Percentiles rank a stretch among this genome's conserved stretches.
These are phyloP conservation scores for Nothobranchius kuhntae DNA, from an alignment of 2,113 vertebrate species.

Conservation along the genomic window DNA sequence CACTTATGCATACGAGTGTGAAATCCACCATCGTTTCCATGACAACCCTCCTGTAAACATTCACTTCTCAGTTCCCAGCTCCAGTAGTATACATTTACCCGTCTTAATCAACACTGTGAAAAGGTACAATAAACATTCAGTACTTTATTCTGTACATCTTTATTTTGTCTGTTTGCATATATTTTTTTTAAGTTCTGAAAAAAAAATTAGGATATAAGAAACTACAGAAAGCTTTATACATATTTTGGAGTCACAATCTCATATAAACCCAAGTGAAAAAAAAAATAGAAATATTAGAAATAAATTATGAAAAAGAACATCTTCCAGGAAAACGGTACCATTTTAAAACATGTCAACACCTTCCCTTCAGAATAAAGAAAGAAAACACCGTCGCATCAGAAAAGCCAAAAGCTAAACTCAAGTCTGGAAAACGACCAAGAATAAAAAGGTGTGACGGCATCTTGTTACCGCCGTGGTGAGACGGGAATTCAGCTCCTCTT, in stretches of 20 bases:
- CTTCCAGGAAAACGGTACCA: background rate
- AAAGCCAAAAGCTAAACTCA: background rate
- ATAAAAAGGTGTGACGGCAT: slow-evolving; percentile 18
- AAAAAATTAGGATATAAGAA: slow-evolving; percentile 83
- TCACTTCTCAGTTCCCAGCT: slow-evolving; percentile 63
- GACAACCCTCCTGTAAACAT: slow-evolving; percentile 71
- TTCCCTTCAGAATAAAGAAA: background rate
- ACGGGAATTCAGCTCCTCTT: slow-evolving; percentile 20
- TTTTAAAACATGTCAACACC: background rate
- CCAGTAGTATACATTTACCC: slow-evolving; percentile 74
- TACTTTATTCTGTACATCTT: slow-evolving; percentile 79
- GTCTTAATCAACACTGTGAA: slow-evolving; percentile 74
- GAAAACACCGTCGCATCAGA: slow-evolving; percentile 11
- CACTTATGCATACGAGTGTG: slow-evolving; percentile 32
- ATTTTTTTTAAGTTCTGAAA: slow-evolving; percentile 78
- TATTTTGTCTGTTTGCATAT: slow-evolving; percentile 81
- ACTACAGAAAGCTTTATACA: slow-evolving; percentile 79
- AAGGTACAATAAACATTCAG: slow-evolving; percentile 79
- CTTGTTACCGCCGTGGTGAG: slow-evolving; percentile 15
- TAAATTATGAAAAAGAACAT: background rate
- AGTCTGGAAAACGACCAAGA: slow-evolving; percentile 50
- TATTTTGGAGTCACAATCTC: slow-evolving; percentile 62
- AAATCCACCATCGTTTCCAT: slow-evolving; percentile 50
- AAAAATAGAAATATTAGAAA: slow-evolving; percentile 13
- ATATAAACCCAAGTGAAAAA: slow-evolving; percentile 74